Percentiles rank a stretch among this genome's conserved stretches.
Evolutionary conservation across 2,797 vertebrate genomes (phyloP).

Genomic region (Halcyon smyrnensis): DNA sequence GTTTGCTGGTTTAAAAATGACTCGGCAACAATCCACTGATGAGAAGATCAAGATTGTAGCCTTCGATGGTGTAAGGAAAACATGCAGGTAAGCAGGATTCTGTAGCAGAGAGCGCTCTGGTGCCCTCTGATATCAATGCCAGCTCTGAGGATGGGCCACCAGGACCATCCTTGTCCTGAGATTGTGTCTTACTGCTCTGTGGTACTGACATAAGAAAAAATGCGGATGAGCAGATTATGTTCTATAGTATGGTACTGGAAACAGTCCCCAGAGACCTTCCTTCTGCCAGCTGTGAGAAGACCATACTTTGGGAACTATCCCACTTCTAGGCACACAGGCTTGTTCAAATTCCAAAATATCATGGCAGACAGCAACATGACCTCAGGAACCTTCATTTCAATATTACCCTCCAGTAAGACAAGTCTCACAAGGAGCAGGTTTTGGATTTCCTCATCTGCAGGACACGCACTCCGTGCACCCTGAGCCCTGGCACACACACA

Average conservation of each 20-base stretch:
- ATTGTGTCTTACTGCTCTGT: neutral
- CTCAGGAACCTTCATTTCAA: neutral
- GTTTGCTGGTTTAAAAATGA: neutral
- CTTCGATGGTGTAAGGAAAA: neutral
- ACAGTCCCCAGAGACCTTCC: neutral
- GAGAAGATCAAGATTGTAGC: neutral
- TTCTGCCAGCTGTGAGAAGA: neutral
- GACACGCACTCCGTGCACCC: neutral
- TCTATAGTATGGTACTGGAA: neutral
- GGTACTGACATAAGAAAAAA: neutral
- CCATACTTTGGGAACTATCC: neutral
- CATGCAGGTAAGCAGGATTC: neutral
- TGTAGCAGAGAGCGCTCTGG: neutral
- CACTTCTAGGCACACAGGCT: neutral
- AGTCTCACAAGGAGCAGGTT: neutral
- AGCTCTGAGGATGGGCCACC: neutral
- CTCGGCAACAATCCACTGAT: neutral
- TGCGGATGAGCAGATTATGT: neutral
- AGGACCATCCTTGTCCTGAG: fast-evolving
- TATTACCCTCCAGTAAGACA: neutral
- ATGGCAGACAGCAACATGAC: neutral
- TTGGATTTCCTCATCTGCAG: neutral
- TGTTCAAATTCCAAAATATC: neutral
- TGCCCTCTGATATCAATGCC: neutral
- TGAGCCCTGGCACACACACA: neutral